Percentiles rank a stretch among this genome's conserved stretches.
phyloP scores from a whole-genome alignment of 1,140 invertebrate genomes.

The Meloidogyne exigua region DNA sequence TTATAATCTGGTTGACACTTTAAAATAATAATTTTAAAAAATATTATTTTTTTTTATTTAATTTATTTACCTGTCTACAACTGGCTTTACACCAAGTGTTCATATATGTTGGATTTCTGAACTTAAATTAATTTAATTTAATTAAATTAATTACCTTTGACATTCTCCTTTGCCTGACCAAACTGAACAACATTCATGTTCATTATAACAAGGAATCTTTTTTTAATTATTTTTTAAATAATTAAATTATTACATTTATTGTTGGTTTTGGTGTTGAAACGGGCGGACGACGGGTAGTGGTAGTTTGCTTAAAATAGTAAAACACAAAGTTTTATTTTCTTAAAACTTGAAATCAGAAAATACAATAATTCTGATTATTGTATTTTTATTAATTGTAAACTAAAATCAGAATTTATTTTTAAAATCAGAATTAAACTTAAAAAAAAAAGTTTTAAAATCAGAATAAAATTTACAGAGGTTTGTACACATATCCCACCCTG shows the following conservation, averaged over 20 bases:
- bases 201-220: constrained; percentile 43
- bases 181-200: constrained; percentile 48
- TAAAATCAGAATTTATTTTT: too few relatives aligned
- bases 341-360: too few relatives aligned
- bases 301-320: too few relatives aligned
- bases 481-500: constrained; percentile 30
- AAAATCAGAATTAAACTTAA: too few relatives aligned
- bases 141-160: not conserved
- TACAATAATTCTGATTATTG: too few relatives aligned
- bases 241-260: not conserved
- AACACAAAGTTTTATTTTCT: too few relatives aligned
- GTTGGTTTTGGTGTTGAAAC: not conserved
- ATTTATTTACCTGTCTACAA: constrained; percentile 4
- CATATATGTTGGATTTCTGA: constrained; percentile 34
- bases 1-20: constrained; percentile 25
- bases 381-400: too few relatives aligned
- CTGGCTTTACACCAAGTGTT: constrained; percentile 47
- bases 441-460: too few relatives aligned
- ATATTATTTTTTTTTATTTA: not conserved
- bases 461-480: not conserved
- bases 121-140: not conserved
- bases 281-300: not conserved
- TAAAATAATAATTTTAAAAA: not conserved
- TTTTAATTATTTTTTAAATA: constrained; percentile 3
- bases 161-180: constrained; percentile 18